phyloP scores from a whole-genome alignment of 2,113 vertebrate species.

The Bombycilla garrulus region DNA sequence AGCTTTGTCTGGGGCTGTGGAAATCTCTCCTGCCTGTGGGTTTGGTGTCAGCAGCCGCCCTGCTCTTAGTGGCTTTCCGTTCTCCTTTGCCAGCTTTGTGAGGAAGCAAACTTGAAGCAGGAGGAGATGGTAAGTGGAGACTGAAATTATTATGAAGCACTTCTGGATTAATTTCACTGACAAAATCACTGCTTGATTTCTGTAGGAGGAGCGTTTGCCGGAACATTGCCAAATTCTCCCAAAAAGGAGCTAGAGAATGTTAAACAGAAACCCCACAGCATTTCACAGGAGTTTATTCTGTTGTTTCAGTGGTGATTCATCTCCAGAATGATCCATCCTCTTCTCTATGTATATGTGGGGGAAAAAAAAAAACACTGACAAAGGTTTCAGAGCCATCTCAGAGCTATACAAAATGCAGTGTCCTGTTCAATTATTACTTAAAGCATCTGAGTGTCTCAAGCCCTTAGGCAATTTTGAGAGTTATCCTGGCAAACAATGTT shows the following conservation, averaged over 20 bases:
- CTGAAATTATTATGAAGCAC: neutral
- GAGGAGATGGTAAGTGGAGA: neutral
- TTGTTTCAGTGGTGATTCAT: conserved; percentile 52
- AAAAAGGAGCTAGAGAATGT: neutral
- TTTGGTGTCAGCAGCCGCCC: neutral
- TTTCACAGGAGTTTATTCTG: conserved; percentile 37
- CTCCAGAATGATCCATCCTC: neutral
- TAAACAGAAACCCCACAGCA: neutral
- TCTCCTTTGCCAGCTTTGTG: neutral
- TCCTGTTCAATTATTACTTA: conserved; percentile 20
- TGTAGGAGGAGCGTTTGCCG: neutral
- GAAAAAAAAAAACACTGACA: neutral
- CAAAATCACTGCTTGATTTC: conserved; percentile 10
- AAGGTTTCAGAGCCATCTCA: neutral
- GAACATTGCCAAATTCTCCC: neutral
- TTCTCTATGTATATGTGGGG: neutral
- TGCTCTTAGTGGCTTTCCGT: neutral
- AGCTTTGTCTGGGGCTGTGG: neutral
- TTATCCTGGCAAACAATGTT: neutral
- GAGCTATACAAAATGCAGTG: neutral
- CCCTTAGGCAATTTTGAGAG: neutral
- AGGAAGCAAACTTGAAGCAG: neutral
- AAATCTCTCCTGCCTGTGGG: neutral
- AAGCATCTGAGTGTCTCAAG: neutral
- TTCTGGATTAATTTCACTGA: conserved; percentile 12